Percentiles rank a stretch among this genome's conserved stretches.
Conservation (phyloP, 2,113 vertebrate genomes). For the Phaethon lepturus region DNA sequence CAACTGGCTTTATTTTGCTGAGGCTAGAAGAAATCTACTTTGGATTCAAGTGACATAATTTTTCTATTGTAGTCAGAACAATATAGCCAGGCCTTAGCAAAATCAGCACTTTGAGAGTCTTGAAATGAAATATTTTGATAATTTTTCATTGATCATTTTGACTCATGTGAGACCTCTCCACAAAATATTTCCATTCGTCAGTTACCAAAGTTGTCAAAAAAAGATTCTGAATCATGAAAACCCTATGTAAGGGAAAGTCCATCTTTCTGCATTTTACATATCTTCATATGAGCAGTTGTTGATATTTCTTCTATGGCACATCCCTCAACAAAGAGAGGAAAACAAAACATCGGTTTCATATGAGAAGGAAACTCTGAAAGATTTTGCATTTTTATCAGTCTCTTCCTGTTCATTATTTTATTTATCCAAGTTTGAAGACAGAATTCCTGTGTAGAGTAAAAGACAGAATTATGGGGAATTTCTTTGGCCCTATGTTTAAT, state of each 20-base stretch:
- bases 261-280: not conserved
- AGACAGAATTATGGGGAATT: rapidly evolving
- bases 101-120: not conserved
- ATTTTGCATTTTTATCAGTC: not conserved
- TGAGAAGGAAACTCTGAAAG: not conserved
- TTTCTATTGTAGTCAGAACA: not conserved
- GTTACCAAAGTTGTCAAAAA: not conserved
- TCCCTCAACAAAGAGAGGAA: not conserved
- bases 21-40: not conserved
- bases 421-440: not conserved
- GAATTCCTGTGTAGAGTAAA: not conserved
- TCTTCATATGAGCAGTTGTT: not conserved
- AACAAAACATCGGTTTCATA: not conserved
- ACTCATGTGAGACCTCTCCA: not conserved
- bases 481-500: not conserved
- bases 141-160: not conserved
- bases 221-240: not conserved
- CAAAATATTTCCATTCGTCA: not conserved
- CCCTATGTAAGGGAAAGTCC: not conserved
- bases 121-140: not conserved
- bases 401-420: not conserved
- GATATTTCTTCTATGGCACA: not conserved
- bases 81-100: not conserved
- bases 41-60: not conserved
- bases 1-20: not conserved